A percentile compares a stretch with the other conserved stretches of the same genome.
phyloP scores from a whole-genome alignment of 2,797 vertebrate genomes.

The Helarctos malayanus region DNA sequence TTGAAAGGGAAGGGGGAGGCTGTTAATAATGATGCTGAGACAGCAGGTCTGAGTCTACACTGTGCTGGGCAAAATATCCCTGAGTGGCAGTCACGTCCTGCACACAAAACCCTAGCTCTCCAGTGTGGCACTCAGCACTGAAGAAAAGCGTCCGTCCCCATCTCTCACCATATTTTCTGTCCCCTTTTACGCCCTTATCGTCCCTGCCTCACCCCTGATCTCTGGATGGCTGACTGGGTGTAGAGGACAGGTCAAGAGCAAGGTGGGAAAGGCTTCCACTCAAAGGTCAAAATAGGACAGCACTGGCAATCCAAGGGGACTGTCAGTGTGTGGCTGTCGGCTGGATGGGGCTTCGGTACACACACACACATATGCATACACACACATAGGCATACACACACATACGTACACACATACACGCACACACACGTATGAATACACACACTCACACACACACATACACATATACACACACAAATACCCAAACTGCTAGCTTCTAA shows the following conservation, averaged over 20 bases:
- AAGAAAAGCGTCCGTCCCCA: not conserved
- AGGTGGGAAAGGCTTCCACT: not conserved
- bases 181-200: not conserved
- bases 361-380: not conserved
- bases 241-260: not conserved
- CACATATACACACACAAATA: not conserved
- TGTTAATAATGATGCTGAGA: not conserved
- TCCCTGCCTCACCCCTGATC: not conserved
- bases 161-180: not conserved
- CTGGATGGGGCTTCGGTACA: not conserved
- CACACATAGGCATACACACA: not conserved
- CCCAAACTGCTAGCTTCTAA: not conserved
- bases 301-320: not conserved
- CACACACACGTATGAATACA: not conserved
- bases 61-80: not conserved
- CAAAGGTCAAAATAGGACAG: not conserved
- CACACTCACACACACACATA: not conserved
- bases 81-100: not conserved
- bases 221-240: not conserved
- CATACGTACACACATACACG: not conserved
- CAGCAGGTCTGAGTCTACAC: not conserved
- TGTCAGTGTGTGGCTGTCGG: fast-evolving
- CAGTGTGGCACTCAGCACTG: not conserved
- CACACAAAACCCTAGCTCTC: not conserved
- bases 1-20: not conserved